A percentile compares a stretch with the other conserved stretches of the same genome.
These are phyloP conservation scores for Temnothorax longispinosus DNA, from an alignment of 1,140 invertebrate genomes.

Conservation along the genomic window DNA sequence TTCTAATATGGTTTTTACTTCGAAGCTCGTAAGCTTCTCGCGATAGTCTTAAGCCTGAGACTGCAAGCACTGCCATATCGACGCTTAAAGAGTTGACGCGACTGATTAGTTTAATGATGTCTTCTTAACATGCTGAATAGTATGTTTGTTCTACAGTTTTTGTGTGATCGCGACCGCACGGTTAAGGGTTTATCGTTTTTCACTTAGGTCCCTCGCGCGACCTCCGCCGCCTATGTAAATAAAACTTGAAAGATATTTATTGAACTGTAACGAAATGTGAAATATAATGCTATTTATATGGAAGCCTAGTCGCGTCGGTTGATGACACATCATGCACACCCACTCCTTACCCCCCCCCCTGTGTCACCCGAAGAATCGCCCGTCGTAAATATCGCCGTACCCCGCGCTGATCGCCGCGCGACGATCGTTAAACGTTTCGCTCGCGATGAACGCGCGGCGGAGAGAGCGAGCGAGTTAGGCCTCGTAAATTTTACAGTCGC, in stretches of 20 bases:
- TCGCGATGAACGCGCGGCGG: constrained; percentile 35
- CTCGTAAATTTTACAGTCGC: constrained; percentile 75
- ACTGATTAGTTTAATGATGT: not conserved
- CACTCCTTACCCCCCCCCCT: constrained; percentile 25
- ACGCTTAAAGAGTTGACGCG: constrained; percentile 24
- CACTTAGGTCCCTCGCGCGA: constrained; percentile 33
- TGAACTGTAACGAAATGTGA: constrained; percentile 79
- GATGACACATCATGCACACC: constrained; percentile 63
- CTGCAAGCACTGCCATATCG: constrained; percentile 4
- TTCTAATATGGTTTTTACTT: not conserved
- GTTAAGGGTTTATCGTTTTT: constrained; percentile 59
- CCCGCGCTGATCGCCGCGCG: constrained; percentile 36
- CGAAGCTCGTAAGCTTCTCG: not conserved
- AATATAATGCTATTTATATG: constrained; percentile 77
- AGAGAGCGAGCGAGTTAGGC: constrained; percentile 52
- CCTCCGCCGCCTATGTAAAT: constrained; percentile 73
- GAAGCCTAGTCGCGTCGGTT: constrained; percentile 48
- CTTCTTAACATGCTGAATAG: not conserved
- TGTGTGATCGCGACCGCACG: constrained; percentile 35
- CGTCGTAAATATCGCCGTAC: constrained; percentile 52
- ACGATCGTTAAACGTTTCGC: constrained; percentile 74
- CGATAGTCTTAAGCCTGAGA: not conserved
- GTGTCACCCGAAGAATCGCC: constrained; percentile 33
- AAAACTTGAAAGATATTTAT: constrained; percentile 80
- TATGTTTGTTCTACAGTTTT: constrained; percentile 7